These are phyloP conservation scores for Emberiza fucata DNA, from an alignment of 2,113 vertebrate genomes.

Conservation along the genomic window DNA sequence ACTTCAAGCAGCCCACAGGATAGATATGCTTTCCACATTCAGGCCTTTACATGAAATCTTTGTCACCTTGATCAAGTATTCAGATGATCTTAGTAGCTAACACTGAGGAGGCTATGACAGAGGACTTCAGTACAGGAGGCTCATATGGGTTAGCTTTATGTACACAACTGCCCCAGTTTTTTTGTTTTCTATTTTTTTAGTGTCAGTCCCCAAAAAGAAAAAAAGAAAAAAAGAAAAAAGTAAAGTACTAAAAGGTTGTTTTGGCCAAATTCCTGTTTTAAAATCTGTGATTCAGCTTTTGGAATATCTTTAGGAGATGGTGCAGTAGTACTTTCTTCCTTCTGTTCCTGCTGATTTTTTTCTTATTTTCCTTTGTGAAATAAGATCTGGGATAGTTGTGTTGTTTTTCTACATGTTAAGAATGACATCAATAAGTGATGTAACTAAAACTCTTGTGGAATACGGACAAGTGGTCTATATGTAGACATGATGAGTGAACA, in stretches of 20 bases:
- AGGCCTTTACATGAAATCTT: neutral
- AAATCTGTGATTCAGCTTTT: neutral
- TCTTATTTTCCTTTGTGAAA: neutral
- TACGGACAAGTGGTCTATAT: accelerated
- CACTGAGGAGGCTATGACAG: neutral
- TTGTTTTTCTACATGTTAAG: neutral
- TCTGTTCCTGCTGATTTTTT: neutral
- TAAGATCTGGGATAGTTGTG: neutral
- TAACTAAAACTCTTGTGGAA: neutral
- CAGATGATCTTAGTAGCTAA: neutral
- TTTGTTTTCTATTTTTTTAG: neutral
- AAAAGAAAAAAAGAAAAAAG: neutral
- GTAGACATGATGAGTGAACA: neutral
- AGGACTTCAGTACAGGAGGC: neutral
- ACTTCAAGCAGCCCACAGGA: neutral
- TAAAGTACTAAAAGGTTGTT: neutral
- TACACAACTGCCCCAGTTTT: neutral
- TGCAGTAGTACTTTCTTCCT: neutral
- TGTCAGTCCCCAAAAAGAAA: neutral
- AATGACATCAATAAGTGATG: neutral
- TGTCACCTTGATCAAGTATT: neutral
- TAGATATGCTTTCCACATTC: neutral
- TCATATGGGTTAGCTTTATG: neutral
- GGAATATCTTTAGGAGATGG: neutral
- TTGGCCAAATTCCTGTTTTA: neutral